phyloP scores from a whole-genome alignment of 2,888 invertebrate species.

The Dione vanillae region DNA sequence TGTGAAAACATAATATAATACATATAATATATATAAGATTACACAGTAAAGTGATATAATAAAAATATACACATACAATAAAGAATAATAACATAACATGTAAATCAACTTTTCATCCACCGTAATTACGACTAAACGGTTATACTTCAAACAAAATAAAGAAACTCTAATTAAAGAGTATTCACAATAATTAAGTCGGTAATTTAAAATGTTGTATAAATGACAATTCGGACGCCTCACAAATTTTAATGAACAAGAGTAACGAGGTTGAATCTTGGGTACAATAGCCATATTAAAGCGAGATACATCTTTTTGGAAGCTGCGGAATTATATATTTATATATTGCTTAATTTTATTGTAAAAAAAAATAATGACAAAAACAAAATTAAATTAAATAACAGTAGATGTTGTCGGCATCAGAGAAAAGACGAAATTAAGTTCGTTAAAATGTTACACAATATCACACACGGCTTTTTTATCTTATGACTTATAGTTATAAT shows the following conservation, averaged over 20 bases:
- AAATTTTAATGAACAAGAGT: slow-evolving; percentile 36
- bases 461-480: slow-evolving; percentile 13
- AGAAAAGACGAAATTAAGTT: slow-evolving; percentile 33
- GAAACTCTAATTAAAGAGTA: slow-evolving; percentile 21
- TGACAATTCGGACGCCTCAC: slow-evolving; percentile 27
- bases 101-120: not conserved
- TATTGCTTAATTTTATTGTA: not conserved
- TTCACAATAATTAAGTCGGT: slow-evolving; percentile 12
- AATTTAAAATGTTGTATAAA: slow-evolving; percentile 28
- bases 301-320: slow-evolving; percentile 39
- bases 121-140: not conserved
- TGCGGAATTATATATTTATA: not conserved
- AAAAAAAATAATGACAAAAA: not conserved
- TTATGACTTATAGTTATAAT: slow-evolving; percentile 3
- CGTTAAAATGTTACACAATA: slow-evolving; percentile 40
- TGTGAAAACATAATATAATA: not conserved
- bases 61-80: too few relatives aligned
- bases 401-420: slow-evolving; percentile 38
- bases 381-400: slow-evolving; percentile 34
- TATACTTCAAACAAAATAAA: slow-evolving; percentile 5
- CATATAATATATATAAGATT: not conserved
- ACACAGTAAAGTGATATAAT: too few relatives aligned
- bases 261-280: slow-evolving; percentile 31
- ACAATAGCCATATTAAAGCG: slow-evolving; percentile 36
- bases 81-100: too few relatives aligned